These are phyloP conservation scores for Drosophila kanekoi DNA, from an alignment of 2,888 invertebrate species.

Conservation along the genomic window DNA sequence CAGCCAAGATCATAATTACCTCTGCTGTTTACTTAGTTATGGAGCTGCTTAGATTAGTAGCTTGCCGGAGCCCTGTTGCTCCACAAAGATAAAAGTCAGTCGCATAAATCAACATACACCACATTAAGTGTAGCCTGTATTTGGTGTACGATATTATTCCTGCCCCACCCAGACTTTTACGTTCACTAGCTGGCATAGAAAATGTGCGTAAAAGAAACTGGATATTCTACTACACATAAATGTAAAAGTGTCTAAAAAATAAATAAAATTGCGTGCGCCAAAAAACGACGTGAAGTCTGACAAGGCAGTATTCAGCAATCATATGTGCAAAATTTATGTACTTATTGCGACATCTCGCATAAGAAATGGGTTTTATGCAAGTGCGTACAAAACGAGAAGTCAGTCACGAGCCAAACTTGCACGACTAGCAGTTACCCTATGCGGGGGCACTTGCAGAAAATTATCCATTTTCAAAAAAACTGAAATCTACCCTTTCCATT, in stretches of 20 bases:
- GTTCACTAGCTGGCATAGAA: conserved; percentile 1
- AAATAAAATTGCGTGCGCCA: conserved; percentile 23
- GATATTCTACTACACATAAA: neutral
- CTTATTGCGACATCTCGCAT: conserved; percentile 16
- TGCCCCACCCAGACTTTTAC: conserved; percentile 24
- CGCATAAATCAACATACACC: conserved; percentile 8
- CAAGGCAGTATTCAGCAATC: conserved; percentile 8
- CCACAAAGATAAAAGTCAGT: conserved; percentile 11
- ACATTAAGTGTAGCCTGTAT: neutral
- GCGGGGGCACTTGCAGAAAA: too few relatives aligned
- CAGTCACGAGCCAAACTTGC: neutral
- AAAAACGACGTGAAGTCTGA: conserved; percentile 16
- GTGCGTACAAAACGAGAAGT: neutral
- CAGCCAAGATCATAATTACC: conserved; percentile 9
- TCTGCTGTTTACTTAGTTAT: conserved; percentile 12
- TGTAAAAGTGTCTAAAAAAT: conserved; percentile 8
- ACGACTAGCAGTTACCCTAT: neutral
- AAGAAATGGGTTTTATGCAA: neutral
- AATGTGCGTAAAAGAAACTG: conserved; percentile 19
- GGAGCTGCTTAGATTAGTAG: neutral
- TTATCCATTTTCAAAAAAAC: too few relatives aligned
- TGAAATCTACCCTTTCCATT: too few relatives aligned
- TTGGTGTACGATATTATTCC: conserved; percentile 2
- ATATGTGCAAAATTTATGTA: conserved; percentile 14
- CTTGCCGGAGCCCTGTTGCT: neutral